phyloP scores from a whole-genome alignment of 23 tunicate species.

The Clavelina lepadiformis region DNA sequence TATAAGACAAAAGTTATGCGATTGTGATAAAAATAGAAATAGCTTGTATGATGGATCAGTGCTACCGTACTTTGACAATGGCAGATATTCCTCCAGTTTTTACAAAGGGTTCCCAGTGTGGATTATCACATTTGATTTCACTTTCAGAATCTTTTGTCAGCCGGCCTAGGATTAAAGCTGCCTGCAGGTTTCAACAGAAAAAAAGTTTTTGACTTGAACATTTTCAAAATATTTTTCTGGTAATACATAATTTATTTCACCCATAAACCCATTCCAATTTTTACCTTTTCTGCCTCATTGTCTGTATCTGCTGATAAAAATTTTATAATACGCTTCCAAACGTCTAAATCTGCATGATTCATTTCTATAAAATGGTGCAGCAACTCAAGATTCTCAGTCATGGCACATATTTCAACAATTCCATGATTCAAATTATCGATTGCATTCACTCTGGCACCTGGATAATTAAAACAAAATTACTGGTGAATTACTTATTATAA shows the following conservation, averaged over 20 bases:
- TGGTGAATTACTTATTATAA: neutral
- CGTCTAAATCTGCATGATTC: slow-evolving; percentile 26
- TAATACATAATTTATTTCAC: neutral
- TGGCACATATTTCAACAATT: slow-evolving; percentile 66
- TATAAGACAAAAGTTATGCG: neutral
- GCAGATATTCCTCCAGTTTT: slow-evolving; percentile 53
- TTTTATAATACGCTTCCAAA: slow-evolving; percentile 64
- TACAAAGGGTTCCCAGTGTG: slow-evolving; percentile 85
- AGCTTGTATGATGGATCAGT: neutral
- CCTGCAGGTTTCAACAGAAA: too few relatives aligned
- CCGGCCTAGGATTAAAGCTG: slow-evolving; percentile 37
- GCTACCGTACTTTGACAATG: slow-evolving; percentile 16
- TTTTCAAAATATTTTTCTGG: neutral
- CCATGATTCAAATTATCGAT: slow-evolving; percentile 62
- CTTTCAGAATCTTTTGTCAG: slow-evolving; percentile 28
- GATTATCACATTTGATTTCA: slow-evolving; percentile 32
- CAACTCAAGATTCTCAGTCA: slow-evolving; percentile 60
- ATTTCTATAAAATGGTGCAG: slow-evolving; percentile 72
- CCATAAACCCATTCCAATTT: neutral
- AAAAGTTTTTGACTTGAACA: neutral
- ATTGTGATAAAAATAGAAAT: neutral
- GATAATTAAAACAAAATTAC: neutral
- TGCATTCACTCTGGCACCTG: slow-evolving; percentile 56
- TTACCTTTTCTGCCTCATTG: slow-evolving; percentile 78
- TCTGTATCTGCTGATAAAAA: slow-evolving; percentile 59